A percentile compares a stretch with the other conserved stretches of the same genome.
Conservation (phyloP, 2,797 vertebrate genomes). For the Loriculus beryllinus region DNA sequence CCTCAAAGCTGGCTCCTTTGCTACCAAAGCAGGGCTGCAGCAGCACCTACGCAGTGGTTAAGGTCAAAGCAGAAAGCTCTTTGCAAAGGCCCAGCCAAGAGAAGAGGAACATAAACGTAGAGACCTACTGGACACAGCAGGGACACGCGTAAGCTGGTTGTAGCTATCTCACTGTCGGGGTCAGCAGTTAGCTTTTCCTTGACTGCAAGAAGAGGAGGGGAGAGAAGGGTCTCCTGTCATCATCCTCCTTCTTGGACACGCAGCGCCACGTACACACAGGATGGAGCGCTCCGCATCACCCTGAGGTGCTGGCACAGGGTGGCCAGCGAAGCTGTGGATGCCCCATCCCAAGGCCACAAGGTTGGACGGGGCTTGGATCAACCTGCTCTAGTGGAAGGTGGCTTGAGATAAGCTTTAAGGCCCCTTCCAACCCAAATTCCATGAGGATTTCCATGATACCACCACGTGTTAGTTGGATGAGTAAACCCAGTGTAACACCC, state of each 20-base stretch:
- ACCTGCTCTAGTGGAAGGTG: background rate
- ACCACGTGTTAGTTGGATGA: background rate
- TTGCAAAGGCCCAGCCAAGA: background rate
- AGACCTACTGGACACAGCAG: slow-evolving; percentile 77
- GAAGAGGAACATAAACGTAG: background rate
- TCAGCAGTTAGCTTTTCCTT: slow-evolving; percentile 79
- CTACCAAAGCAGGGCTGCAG: background rate
- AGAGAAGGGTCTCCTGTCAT: background rate
- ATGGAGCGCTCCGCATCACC: background rate
- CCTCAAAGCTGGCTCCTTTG: background rate
- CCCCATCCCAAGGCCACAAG: background rate
- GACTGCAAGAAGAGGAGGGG: slow-evolving; percentile 60
- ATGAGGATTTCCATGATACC: background rate
- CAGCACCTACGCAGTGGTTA: background rate
- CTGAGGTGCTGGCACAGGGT: background rate
- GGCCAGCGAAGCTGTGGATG: background rate
- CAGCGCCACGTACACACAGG: background rate
- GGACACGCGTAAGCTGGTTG: slow-evolving; percentile 76
- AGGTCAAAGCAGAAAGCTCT: background rate
- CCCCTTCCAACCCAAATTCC: background rate
- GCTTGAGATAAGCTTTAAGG: background rate
- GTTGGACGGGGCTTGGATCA: background rate
- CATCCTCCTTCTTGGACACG: background rate
- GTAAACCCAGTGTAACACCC: background rate
- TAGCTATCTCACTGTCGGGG: slow-evolving; percentile 79